A percentile compares a stretch with the other conserved stretches of the same genome.
Evolutionary conservation across 2,113 vertebrate species (phyloP).

Genomic region (Varanus komodoensis): DNA sequence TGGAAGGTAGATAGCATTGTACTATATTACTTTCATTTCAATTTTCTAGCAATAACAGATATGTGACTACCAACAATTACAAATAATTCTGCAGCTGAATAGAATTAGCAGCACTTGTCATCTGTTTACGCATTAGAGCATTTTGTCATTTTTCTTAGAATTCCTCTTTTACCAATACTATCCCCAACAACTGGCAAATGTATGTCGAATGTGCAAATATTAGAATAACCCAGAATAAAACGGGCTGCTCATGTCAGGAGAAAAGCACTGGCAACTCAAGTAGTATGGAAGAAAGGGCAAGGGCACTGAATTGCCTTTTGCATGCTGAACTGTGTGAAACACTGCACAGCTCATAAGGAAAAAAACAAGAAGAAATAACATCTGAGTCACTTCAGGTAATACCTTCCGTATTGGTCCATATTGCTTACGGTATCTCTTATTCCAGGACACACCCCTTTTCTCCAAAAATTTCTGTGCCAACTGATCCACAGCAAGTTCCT

Average conservation of each 20-base stretch:
- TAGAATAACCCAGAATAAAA: background rate
- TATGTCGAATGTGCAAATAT: background rate
- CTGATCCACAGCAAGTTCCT: conserved; percentile 82
- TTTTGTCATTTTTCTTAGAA: background rate
- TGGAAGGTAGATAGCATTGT: background rate
- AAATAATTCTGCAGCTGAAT: background rate
- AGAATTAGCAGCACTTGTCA: background rate
- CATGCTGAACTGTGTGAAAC: background rate
- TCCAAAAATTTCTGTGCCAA: conserved; percentile 92
- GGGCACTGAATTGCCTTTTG: background rate
- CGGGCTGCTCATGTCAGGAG: background rate
- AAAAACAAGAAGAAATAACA: background rate
- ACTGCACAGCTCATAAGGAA: background rate
- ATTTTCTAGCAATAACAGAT: background rate
- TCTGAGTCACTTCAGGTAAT: background rate
- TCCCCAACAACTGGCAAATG: background rate
- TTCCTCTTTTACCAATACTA: background rate
- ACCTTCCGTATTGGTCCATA: conserved; percentile 91
- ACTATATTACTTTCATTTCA: background rate
- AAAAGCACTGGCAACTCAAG: background rate
- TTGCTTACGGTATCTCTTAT: conserved; percentile 90
- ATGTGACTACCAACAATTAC: background rate
- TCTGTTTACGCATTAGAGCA: background rate
- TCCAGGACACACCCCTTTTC: conserved; percentile 90
- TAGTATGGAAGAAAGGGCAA: background rate